phyloP scores from a whole-genome alignment of 2,888 invertebrate species.

The Nudaria mundana region DNA sequence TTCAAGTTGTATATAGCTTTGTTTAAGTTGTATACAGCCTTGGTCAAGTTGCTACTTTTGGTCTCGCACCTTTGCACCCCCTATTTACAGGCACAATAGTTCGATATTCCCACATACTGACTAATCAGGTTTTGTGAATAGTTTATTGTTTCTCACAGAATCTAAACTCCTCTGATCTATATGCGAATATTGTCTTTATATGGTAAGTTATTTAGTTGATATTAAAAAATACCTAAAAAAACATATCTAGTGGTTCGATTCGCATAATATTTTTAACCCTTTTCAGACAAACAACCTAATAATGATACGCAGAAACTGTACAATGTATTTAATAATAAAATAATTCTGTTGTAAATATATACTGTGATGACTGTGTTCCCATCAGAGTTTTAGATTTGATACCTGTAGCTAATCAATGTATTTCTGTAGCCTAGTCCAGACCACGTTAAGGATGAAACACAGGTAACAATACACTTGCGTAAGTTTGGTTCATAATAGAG shows the following conservation, averaged over 20 bases:
- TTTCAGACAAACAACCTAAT: conserved; percentile 30
- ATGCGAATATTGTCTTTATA: conserved; percentile 21
- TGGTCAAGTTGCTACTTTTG: too few species aligned
- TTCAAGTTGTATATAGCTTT: too few species aligned
- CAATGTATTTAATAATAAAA: conserved; percentile 16
- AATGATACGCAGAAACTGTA: conserved; percentile 9
- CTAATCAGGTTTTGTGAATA: neutral
- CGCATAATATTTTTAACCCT: conserved; percentile 27
- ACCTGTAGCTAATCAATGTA: conserved; percentile 13
- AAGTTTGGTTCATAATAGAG: too few species aligned
- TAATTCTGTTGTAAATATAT: conserved; percentile 29
- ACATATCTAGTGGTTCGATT: conserved; percentile 27
- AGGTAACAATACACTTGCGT: too few species aligned
- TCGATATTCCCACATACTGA: too few species aligned
- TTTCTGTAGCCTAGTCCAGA: conserved; percentile 42
- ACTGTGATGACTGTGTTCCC: conserved; percentile 43
- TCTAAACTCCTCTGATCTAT: conserved; percentile 7
- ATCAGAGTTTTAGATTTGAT: conserved; percentile 31
- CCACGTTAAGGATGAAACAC: too few species aligned
- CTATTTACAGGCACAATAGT: too few species aligned
- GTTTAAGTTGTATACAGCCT: too few species aligned
- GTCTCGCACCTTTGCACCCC: too few species aligned
- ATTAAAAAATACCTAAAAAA: conserved; percentile 15
- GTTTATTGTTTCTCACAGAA: neutral
- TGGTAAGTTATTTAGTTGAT: conserved; percentile 31